Evolutionary conservation across 2,888 invertebrate genomes (phyloP), one percentile per base, ranked within the genome.

Genomic region (Chrysina gloriosa): DNA sequence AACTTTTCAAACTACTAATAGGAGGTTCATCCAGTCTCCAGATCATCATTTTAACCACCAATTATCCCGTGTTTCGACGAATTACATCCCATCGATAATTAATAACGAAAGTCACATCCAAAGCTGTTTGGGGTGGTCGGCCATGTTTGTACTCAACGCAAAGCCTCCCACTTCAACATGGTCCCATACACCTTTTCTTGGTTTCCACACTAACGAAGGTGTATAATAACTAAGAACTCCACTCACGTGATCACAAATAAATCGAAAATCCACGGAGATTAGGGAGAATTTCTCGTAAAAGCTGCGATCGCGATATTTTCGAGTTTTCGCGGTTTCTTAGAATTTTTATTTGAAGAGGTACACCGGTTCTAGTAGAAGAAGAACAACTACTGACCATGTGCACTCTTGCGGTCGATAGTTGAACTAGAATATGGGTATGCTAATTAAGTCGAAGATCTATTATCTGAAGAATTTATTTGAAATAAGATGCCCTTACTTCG

Each of bases 401-500:
- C 39, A 23, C 58, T 25, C 58, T 58, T 36, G 58, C 39, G 58
- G 58, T 2, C 58, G 39, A 39, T 58, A 58, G 58, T 58, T 7
- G 14, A 58, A 58, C 58, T 58, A 25, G 14, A 25, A 23, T 31
- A 52, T n/a, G n/a, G n/a, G n/a, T n/a, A n/a, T 52, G 14, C 6
- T 16, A 52, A 52, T 31, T 52, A 29, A 7, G 19, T 16, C 14
- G 14, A 27, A 56, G 36, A 23, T 23, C 36, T 36, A 21, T 29
- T 11, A 21, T 4, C 23, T 34, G 7, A 29, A 14, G 23, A 45
- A 45, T 16, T 52, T 29, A 52, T 52, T 16, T 16, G 9, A 45
- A 45, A 45, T 16, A 1, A 16, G 4, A 34, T 34, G 4, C n/a
- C n/a, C n/a, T n/a, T n/a, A n/a, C n/a, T n/a, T n/a, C n/a, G n/a